A percentile compares a stretch with the other conserved stretches of the same genome.
Evolutionary conservation across 2,113 vertebrate species (phyloP).

Genomic region (Lophius piscatorius): DNA sequence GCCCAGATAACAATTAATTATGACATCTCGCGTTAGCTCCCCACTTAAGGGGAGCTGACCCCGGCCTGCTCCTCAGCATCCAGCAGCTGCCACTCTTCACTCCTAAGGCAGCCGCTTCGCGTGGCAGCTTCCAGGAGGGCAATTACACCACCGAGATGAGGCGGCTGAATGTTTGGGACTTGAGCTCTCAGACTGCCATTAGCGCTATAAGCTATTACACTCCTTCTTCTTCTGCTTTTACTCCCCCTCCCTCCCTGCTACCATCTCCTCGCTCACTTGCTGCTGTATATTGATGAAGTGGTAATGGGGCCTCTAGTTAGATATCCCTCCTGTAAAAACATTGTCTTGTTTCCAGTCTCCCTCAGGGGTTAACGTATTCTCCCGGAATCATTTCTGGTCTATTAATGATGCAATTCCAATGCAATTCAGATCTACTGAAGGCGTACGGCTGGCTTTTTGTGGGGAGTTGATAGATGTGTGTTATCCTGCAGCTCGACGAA

Average conservation of each 20-base stretch:
- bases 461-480: conserved; percentile 52
- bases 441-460: conserved; percentile 37
- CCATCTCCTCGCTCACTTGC: conserved; percentile 38
- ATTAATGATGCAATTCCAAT: conserved; percentile 77
- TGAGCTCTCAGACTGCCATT: conserved; percentile 61
- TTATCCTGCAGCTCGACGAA: conserved; percentile 55
- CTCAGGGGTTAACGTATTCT: conserved; percentile 74
- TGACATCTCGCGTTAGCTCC: conserved; percentile 72
- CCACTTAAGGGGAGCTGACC: conserved; percentile 69
- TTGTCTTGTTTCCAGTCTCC: conserved; percentile 68
- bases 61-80: conserved; percentile 58
- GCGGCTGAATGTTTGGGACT: conserved; percentile 68
- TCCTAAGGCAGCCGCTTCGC: conserved; percentile 45
- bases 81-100: conserved; percentile 78
- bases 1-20: conserved; percentile 76
- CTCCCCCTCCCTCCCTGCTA: background rate
- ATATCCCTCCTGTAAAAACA: conserved; percentile 74
- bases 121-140: conserved; percentile 69
- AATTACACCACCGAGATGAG: conserved; percentile 72
- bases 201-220: conserved; percentile 67
- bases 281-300: conserved; percentile 73
- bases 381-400: conserved; percentile 68
- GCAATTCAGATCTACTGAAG: conserved; percentile 66
- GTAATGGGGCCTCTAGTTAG: conserved; percentile 71
- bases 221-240: conserved; percentile 26